Base-by-base conservation (phyloP, 2,888 invertebrate species). In the Dolomedes plantarius region DNA sequence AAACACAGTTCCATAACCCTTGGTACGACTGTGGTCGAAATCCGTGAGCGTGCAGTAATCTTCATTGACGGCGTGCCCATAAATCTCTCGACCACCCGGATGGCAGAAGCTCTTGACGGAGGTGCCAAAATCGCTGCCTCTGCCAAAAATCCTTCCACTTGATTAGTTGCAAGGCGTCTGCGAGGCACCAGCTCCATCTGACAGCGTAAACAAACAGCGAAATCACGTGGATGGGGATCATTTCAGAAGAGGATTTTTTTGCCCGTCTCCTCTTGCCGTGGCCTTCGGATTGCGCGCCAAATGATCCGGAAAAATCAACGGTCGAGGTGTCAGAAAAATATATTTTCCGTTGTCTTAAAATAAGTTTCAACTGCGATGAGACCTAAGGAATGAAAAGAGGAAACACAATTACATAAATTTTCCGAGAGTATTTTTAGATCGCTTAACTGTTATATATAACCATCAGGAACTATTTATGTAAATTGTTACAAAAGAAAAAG, bases 121-220 rank as follows among this genome's bases (percentile, higher is more conserved):
- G 7, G 56, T 16, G 13, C 7, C 7, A 56, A 23, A 16, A 3
- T 7, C 56, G 7, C 7, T 23, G 3, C 16, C 16, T 56, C 13
- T 16, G 13, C 7, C 7, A 56, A 16, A 46, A 46, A 56, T 23
- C 56, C 23, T 56, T 56, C 56, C 56, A 56, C 56, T 56, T 56
- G 56, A 56, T 56, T 56, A 56, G 56, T 56, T 56, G 56, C 56
- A 56, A 23, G 56, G 56, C 56, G 56, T 16, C 56, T 56, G 7
- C 6, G 13, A 56, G 56, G 56, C 56, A 56, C 56, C 56, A 56
- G 56, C 56, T 56, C 11, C 19, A 56, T 56, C 56, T 56, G 56
- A 56, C 56, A 56, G 23, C 16, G 56, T 56, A 56, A 56, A 56
- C 23, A 56, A 56, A 56, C 56, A 56, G 56, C 11, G 11, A 23